Conservation (phyloP, 2,113 vertebrate species). For the Piprites chloris region DNA sequence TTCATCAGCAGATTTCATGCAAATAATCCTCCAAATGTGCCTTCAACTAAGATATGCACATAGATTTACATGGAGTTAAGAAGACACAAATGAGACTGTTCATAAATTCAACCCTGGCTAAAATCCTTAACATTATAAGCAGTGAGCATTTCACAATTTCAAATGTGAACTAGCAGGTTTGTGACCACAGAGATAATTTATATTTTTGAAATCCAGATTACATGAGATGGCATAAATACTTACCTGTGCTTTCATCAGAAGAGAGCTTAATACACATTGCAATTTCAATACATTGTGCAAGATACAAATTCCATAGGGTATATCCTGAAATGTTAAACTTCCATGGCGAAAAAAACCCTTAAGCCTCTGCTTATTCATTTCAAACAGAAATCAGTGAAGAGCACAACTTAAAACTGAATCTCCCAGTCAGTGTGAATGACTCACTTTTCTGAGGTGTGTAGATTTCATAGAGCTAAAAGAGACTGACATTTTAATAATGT, state of each 20-base stretch:
- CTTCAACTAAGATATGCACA: slow-evolving; percentile 62
- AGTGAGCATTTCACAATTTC: not conserved
- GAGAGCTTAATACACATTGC: not conserved
- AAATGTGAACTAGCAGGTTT: not conserved
- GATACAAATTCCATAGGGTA: not conserved
- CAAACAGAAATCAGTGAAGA: not conserved
- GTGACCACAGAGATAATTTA: not conserved
- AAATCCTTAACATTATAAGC: not conserved
- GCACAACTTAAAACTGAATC: not conserved
- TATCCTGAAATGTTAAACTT: not conserved
- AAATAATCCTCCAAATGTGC: slow-evolving; percentile 38
- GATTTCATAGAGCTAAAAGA: not conserved
- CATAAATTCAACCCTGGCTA: not conserved
- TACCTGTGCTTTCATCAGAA: not conserved
- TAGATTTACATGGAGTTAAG: slow-evolving; percentile 66
- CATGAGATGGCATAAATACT: not conserved
- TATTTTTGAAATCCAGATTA: not conserved
- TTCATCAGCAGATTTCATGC: slow-evolving; percentile 65
- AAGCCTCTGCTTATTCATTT: not conserved
- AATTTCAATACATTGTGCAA: not conserved
- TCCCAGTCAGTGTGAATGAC: not conserved
- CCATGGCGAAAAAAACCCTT: not conserved
- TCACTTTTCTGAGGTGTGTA: not conserved
- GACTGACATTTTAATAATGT: not conserved
- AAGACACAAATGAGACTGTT: slow-evolving; percentile 23